Evolutionary conservation across 2,888 invertebrate genomes (phyloP), one percentile per base, ranked within the genome.

Genomic region (Bhutanitis thaidina): DNA sequence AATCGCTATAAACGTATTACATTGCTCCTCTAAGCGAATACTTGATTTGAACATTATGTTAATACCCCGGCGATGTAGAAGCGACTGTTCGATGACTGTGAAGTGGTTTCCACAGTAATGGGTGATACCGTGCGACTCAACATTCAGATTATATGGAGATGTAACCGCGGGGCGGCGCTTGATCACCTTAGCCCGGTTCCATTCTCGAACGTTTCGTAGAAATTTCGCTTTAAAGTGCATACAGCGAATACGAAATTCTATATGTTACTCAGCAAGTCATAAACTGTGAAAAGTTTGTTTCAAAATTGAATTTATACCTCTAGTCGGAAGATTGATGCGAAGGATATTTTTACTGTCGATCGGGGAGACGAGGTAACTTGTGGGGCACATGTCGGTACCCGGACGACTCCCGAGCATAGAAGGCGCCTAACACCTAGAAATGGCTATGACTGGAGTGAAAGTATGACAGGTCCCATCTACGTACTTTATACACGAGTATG

Each of bases 111-210:
- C 15, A 32, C 39, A 15, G 25, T 20, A 25, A n/a, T 13, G 29
- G 1, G 29, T 12, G 8, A 16, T 32, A 45, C 38, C 45, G 52
- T 48, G 43, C 36, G 52, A 52, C 50, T 36, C 36, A 35, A 49
- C n/a, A 53, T 46, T 49, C 45, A 52, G 46, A 49, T 46, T 35
- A 48, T 43, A 56, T 50, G 63, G 58, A 49, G 59, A 61, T 62
- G 61, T 62, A 55, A 68, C 67, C 64, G 59, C 66, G 63, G 49
- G 53, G 49, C 43, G 64, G 44, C 65, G 37, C 37, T 55, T 54
- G 64, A 62, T 64, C 54, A 62, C 65, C 66, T 64, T 54, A 40
- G 34, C 40, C 32, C n/a, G 15, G 13, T 20, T 10, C 27, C 35
- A 16, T 32, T 12, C 20, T 13, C 40, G 41, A 34, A 13, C 34